A percentile compares a stretch with the other conserved stretches of the same genome.
These are phyloP conservation scores for Myotis pilosus DNA, from an alignment of 2,797 vertebrate species.

Conservation along the genomic window DNA sequence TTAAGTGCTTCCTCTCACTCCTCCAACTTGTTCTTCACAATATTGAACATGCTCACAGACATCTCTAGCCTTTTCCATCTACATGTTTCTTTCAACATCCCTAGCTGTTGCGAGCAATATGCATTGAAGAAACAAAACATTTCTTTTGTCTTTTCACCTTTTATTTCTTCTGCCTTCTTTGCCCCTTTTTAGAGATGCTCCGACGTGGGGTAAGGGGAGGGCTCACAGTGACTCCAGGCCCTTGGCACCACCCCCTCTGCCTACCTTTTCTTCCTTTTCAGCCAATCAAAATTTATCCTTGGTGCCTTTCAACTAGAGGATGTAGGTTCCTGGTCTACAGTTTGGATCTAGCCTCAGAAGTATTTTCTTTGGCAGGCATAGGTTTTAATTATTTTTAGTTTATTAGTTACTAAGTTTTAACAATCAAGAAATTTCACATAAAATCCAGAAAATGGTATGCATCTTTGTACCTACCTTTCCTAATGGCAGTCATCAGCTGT, in stretches of 20 bases:
- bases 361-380: background rate
- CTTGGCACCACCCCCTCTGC: background rate
- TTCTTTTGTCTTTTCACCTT: background rate
- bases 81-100: background rate
- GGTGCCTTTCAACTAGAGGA: background rate
- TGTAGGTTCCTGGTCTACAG: background rate
- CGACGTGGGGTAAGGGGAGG: accelerated
- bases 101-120: background rate
- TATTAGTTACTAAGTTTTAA: background rate
- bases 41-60: background rate
- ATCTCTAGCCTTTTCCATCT: background rate
- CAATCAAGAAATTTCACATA: background rate
- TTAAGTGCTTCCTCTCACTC: background rate
- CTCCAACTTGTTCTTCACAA: background rate
- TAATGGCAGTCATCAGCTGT: background rate
- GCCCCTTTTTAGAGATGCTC: background rate
- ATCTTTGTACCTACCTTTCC: background rate
- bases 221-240: background rate
- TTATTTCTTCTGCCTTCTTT: background rate
- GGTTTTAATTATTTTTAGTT: background rate
- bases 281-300: background rate
- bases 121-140: background rate
- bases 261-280: background rate
- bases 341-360: background rate
- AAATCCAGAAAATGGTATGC: background rate